Evolutionary conservation across 1,140 invertebrate genomes (phyloP), one percentile per base, ranked within the genome.

Genomic region (Atta colombica): DNA sequence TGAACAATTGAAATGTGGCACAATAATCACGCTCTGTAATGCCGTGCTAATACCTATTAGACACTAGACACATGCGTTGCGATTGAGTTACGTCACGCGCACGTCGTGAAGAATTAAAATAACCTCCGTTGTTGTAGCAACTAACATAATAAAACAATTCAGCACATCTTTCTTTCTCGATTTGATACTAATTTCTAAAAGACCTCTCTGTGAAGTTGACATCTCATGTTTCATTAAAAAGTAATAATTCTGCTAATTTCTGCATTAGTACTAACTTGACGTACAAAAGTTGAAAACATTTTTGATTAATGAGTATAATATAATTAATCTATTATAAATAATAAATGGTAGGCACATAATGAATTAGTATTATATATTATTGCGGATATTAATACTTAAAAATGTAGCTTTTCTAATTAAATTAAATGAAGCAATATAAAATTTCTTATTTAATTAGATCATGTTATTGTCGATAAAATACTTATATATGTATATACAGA

Each of bases 81-180:
- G 78, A 89, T 89, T 65, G 80, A 77, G 39, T 89, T 89, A 80
- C 87, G 78, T 88, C 78, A 89, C 80, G 55, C 55, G 49, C 72
- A 85, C 25, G 63, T 87, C 21, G 78, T 72, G 77, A 72, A 89
- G 75, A 85, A 89, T 89, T 89, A 89, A 88, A 89, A 88, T 77
- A 81, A 84, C 25, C 58, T 66, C 71, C 49, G 39, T 35, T 49
- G 68, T 10, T 58, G 18, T 35, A 58, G 28, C 18, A 77, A 18
- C 14, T 31, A 77, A 60, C 31, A 45, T 10, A 16, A 14, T 18
- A 35, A 35, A 12, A 3, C 18, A 77, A 39, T 68, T 2, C 7
- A 1, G 14, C 53, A 25, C 21, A 28, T 61, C 8, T 58, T 39
- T 45, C 1, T 61, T 60, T 39, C 21, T 31, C 21, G n/a, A 2